Evolutionary conservation across 2,113 vertebrate species (phyloP), one percentile per base, ranked within the genome.

Genomic region (Jacana jacana): DNA sequence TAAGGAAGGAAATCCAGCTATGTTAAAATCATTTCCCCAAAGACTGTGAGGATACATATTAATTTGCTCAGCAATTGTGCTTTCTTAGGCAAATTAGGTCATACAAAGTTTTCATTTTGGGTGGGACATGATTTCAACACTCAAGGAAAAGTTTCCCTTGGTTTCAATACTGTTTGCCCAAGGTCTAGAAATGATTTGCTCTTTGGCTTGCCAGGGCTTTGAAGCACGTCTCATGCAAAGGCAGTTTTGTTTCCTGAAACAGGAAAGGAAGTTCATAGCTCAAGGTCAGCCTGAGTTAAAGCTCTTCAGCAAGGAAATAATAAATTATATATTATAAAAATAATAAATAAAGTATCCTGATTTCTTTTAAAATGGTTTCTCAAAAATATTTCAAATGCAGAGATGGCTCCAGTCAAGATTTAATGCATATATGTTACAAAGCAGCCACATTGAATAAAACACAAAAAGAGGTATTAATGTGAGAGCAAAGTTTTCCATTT

Each of bases 11-110:
- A 94, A 89, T 92, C 17, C 61, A 94, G 77, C 70, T 84, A 79
- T 90, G 92, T 92, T 93, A 97, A 96, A 96, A 96, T 93, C 91
- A 95, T 96, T 95, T 94, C 95, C 95, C 95, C 93, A 85, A 92
- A 80, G 78, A 65, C 8, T 16, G 8, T 65, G 55, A 95, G 68
- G 89, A 93, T 39, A 73, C 31, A 48, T 13, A 72, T 76, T 76
- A 54, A 35, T 80, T 91, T 72, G 39, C 40, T 77, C 40, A 58
- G 30, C 5, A 4, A 72, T 49, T 8, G 4, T 39, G 25, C 68
- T 86, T 91, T 81, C 64, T 80, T 65, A 85, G 65, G 40, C 58
- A 72, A 94, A 73, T 80, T 54, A 81, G 33, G n/a, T 80, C 55
- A 70, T 15, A 69, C 5, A 69, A 92, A 69, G 20, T 79, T 95